A percentile compares a stretch with the other conserved stretches of the same genome.
phyloP scores from a whole-genome alignment of 2,113 vertebrate genomes.

The Ivindomyrus marchei region DNA sequence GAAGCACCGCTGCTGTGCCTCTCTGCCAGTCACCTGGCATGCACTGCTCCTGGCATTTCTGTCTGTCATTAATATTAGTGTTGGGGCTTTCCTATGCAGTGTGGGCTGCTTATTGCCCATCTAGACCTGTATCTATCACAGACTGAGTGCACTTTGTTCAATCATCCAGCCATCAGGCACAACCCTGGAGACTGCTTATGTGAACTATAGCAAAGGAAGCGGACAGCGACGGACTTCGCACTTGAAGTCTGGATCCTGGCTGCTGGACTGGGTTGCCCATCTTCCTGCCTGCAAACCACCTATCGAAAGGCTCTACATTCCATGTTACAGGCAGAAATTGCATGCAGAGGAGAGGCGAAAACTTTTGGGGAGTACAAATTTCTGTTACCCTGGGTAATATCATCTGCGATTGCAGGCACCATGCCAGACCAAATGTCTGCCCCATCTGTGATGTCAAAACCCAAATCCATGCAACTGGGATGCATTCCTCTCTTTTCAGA shows the following conservation, averaged over 20 bases:
- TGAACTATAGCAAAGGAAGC: not conserved
- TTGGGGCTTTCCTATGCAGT: not conserved
- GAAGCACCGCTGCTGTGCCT: not conserved
- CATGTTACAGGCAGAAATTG: not conserved
- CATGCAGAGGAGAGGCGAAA: not conserved
- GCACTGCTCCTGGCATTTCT: not conserved
- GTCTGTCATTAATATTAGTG: not conserved
- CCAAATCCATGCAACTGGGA: not conserved
- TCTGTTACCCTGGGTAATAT: not conserved
- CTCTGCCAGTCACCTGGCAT: not conserved
- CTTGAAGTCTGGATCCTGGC: not conserved
- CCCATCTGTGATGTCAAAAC: not conserved
- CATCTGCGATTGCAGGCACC: not conserved
- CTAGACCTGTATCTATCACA: not conserved
- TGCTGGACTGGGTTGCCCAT: not conserved
- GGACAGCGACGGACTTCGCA: not conserved
- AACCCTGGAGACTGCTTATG: not conserved
- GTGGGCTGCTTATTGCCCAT: not conserved
- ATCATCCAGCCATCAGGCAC: not conserved
- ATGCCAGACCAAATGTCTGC: not conserved
- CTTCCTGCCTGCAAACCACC: not conserved
- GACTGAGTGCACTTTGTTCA: not conserved
- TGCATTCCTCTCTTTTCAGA: not conserved
- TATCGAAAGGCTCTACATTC: not conserved
- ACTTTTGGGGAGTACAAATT: not conserved